phyloP scores from a whole-genome alignment of 2,888 invertebrate species.

The Luperina nickerlii region DNA sequence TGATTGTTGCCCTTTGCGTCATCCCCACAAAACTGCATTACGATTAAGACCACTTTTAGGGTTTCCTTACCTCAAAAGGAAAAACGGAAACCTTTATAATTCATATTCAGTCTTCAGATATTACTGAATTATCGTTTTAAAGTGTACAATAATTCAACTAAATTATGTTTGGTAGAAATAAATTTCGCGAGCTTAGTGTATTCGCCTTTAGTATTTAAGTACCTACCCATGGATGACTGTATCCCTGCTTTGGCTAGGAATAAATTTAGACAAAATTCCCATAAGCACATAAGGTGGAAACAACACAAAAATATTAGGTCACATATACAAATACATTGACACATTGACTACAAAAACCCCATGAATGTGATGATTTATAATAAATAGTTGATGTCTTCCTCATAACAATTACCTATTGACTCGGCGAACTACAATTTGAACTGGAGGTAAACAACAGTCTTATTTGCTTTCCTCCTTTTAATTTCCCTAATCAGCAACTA shows the following conservation, averaged over 20 bases:
- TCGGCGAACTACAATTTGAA: background rate
- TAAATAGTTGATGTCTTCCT: conserved; percentile 23
- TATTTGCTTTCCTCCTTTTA: conserved; percentile 10
- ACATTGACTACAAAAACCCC: conserved; percentile 13
- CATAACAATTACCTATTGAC: background rate
- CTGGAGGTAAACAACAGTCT: conserved; percentile 14
- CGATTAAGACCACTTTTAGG: background rate
- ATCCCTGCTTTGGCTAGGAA: background rate
- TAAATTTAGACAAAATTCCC: background rate
- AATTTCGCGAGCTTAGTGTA: background rate
- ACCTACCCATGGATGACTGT: too few species aligned
- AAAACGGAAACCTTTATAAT: background rate
- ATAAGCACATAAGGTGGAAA: conserved; percentile 5
- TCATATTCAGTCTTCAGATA: background rate
- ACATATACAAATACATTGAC: background rate
- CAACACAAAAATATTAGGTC: conserved; percentile 14
- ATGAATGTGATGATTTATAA: background rate
- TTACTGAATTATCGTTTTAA: background rate
- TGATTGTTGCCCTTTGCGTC: conserved; percentile 24
- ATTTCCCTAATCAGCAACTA: background rate
- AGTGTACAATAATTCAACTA: background rate
- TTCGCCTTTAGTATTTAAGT: background rate
- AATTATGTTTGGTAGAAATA: background rate
- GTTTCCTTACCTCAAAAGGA: too few species aligned
- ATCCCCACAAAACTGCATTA: background rate